Conservation (phyloP, 2,797 vertebrate genomes). For the Loris lydekkerianus region DNA sequence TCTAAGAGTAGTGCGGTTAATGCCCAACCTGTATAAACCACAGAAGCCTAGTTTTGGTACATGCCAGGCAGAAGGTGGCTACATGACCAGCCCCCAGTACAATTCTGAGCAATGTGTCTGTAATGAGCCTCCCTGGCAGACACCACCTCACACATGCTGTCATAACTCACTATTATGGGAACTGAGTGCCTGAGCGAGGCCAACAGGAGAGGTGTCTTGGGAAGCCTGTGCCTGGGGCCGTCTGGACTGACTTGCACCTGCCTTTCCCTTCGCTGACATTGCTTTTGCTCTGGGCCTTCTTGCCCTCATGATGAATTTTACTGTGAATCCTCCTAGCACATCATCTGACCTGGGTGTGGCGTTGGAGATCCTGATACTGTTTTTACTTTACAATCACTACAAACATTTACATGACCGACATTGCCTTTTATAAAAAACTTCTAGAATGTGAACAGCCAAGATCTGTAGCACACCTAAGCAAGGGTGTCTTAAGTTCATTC, state of each 20-base stretch:
- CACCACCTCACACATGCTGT: accelerated
- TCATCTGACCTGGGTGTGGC: neutral
- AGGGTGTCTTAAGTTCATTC: neutral
- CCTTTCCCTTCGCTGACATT: neutral
- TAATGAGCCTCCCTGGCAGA: neutral
- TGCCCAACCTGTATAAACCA: neutral
- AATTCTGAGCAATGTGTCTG: neutral
- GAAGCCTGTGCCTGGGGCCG: neutral
- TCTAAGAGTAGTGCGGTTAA: neutral
- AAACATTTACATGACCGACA: neutral
- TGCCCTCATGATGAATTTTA: neutral
- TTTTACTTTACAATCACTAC: neutral
- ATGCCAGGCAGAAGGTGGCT: neutral
- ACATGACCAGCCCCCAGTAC: neutral
- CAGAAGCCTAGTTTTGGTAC: neutral
- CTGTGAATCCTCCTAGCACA: neutral
- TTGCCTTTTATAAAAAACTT: neutral
- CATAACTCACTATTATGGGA: neutral
- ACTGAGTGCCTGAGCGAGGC: too few relatives aligned
- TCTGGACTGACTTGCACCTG: neutral
- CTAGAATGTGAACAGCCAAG: neutral
- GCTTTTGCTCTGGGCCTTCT: neutral
- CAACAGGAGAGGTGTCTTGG: accelerated
- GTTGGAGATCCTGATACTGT: neutral
- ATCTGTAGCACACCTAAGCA: neutral